Conservation (phyloP, 2,797 vertebrate genomes). For the Toxotes lorentzi region DNA sequence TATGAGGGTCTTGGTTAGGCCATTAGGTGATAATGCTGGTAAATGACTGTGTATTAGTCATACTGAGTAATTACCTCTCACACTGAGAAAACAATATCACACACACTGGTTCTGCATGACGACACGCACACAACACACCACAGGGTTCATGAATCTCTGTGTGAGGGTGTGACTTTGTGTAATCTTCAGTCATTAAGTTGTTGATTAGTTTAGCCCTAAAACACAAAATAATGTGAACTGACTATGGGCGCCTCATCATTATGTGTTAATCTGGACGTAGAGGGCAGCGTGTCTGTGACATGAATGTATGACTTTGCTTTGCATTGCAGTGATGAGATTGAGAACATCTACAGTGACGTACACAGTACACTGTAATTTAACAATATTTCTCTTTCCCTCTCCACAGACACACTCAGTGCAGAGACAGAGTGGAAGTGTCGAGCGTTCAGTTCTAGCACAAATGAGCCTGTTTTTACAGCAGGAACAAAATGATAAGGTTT, state of each 20-base stretch:
- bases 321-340: slow-evolving; percentile 10
- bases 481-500: slow-evolving; percentile 71
- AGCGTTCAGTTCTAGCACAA: slow-evolving; percentile 47
- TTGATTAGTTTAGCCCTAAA: slow-evolving; percentile 56
- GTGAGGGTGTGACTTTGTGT: slow-evolving; percentile 30
- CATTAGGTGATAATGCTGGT: slow-evolving; percentile 74
- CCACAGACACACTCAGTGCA: slow-evolving; percentile 38
- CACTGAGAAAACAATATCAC: slow-evolving; percentile 75
- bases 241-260: slow-evolving; percentile 18
- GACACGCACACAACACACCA: slow-evolving; percentile 51
- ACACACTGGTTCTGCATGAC: slow-evolving; percentile 71
- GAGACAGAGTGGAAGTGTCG: slow-evolving; percentile 46
- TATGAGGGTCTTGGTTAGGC: slow-evolving; percentile 49
- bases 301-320: slow-evolving; percentile 1
- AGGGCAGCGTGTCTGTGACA: neutral
- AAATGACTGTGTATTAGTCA: slow-evolving; percentile 79
- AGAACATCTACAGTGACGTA: slow-evolving; percentile 25
- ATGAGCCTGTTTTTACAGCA: slow-evolving; percentile 61
- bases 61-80: slow-evolving; percentile 79
- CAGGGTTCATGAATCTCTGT: slow-evolving; percentile 33
- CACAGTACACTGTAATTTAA: slow-evolving; percentile 48
- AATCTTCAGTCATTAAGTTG: slow-evolving; percentile 56
- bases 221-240: slow-evolving; percentile 31
- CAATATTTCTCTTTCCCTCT: slow-evolving; percentile 35
- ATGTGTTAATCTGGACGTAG: slow-evolving; percentile 24